phyloP scores from a whole-genome alignment of 2,888 invertebrate genomes.

The Chloromyia formosa region DNA sequence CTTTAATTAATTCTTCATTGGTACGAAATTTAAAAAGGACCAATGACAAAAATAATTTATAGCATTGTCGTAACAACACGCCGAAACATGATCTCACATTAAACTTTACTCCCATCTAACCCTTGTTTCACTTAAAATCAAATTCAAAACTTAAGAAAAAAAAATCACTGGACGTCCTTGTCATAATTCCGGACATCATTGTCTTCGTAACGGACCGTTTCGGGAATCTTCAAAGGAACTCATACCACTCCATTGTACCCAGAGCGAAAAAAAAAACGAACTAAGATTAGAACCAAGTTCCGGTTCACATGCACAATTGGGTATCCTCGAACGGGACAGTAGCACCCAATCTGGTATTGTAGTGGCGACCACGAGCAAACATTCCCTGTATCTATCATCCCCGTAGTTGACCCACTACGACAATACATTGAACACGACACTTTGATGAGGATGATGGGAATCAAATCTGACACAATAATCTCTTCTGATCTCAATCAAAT shows the following conservation, averaged over 20 bases:
- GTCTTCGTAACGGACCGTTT: conserved; percentile 51
- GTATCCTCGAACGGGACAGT: conserved; percentile 46
- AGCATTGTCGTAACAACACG: too few species aligned
- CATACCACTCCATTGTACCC: conserved; percentile 11
- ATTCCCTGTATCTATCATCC: conserved; percentile 34
- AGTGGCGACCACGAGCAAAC: conserved; percentile 18
- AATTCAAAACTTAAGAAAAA: too few species aligned
- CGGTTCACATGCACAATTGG: conserved; percentile 47
- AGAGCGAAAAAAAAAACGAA: conserved; percentile 25
- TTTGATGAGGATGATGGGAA: conserved; percentile 51
- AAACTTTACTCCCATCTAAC: too few species aligned
- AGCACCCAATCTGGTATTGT: conserved; percentile 14
- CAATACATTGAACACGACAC: conserved; percentile 43
- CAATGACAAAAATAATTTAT: too few species aligned
- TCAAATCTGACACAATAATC: conserved; percentile 51
- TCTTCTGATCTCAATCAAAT: conserved; percentile 39
- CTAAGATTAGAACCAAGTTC: conserved; percentile 43
- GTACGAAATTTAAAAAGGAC: too few species aligned
- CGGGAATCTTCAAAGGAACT: conserved; percentile 36
- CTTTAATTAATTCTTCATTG: too few species aligned
- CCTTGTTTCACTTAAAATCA: too few species aligned
- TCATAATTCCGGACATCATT: conserved; percentile 4
- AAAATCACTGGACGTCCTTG: conserved; percentile 42
- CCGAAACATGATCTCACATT: too few species aligned
- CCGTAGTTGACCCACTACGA: conserved; percentile 4